Conservation (phyloP, 2,888 invertebrate species). For the Glaucopsyche alexis region DNA sequence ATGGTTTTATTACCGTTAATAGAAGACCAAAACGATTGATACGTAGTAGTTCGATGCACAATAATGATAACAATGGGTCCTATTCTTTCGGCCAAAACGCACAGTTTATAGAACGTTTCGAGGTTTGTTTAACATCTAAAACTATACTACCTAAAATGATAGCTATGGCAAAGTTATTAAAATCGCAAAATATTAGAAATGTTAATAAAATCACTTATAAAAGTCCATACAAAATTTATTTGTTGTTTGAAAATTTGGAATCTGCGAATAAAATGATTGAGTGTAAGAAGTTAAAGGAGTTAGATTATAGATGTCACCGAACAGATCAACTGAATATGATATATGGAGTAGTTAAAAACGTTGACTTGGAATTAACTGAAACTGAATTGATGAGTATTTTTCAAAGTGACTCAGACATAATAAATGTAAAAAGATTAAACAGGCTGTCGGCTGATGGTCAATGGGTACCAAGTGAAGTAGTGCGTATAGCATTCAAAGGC, state of each 20-base stretch:
- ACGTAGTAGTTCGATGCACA: not conserved
- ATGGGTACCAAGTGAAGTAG: constrained; percentile 29
- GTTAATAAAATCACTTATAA: constrained; percentile 38
- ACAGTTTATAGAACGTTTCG: constrained; percentile 12
- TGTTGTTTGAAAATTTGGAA: constrained; percentile 34
- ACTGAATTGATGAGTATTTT: constrained; percentile 34
- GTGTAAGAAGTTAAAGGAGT: constrained; percentile 34
- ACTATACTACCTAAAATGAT: constrained; percentile 39
- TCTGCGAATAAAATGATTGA: constrained; percentile 34
- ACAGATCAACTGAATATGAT: constrained; percentile 31
- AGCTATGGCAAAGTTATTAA: constrained; percentile 38
- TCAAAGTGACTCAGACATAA: constrained; percentile 28
- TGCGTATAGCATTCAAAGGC: constrained; percentile 28
- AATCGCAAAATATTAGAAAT: constrained; percentile 36
- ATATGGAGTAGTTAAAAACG: constrained; percentile 36
- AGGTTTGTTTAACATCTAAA: constrained; percentile 35
- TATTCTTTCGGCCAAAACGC: not conserved
- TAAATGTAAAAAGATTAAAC: constrained; percentile 34
- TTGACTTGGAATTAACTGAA: constrained; percentile 35
- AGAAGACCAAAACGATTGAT: not conserved
- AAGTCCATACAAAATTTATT: constrained; percentile 33
- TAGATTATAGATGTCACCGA: constrained; percentile 33
- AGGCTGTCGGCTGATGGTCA: constrained; percentile 17
- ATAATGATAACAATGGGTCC: not conserved
- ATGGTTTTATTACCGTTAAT: not conserved